These are phyloP conservation scores for Drosophila tristis DNA, from an alignment of 1,140 invertebrate genomes.

Conservation along the genomic window DNA sequence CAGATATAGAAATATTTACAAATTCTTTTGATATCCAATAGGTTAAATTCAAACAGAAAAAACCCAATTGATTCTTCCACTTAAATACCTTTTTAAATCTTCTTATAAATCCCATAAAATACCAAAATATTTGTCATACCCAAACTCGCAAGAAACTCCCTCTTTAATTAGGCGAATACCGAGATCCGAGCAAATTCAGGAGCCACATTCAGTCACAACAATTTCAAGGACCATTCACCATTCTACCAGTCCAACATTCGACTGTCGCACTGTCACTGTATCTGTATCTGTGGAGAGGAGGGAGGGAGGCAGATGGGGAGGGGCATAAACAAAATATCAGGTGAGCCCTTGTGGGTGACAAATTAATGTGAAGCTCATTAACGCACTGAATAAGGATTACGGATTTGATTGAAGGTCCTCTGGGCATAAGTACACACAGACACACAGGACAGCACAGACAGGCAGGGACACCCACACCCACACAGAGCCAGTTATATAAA, in stretches of 20 bases:
- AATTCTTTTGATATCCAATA: too few relatives aligned
- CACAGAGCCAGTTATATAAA: constrained; percentile 30
- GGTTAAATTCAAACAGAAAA: too few relatives aligned
- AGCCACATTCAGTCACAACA: constrained; percentile 8
- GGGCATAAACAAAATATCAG: constrained; percentile 56
- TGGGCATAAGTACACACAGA: constrained; percentile 61
- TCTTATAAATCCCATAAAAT: too few relatives aligned
- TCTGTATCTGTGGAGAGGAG: neutral
- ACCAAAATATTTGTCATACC: too few relatives aligned
- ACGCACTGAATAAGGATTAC: constrained; percentile 81
- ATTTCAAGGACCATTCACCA: constrained; percentile 33
- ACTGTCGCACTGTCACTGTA: constrained; percentile 19
- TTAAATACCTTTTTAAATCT: too few relatives aligned
- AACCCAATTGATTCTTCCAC: too few relatives aligned
- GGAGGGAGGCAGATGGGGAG: too few relatives aligned
- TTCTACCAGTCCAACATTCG: constrained; percentile 3
- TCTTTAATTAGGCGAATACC: constrained; percentile 16
- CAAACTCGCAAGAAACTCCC: neutral
- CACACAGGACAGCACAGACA: neutral
- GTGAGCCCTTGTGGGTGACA: constrained; percentile 71
- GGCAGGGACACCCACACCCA: too few relatives aligned
- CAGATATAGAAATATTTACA: too few relatives aligned
- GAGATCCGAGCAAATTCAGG: neutral
- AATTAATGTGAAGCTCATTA: constrained; percentile 82
- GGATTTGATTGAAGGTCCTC: constrained; percentile 78